Conservation (phyloP, 2,888 invertebrate genomes). For the Dasypolia templi region DNA sequence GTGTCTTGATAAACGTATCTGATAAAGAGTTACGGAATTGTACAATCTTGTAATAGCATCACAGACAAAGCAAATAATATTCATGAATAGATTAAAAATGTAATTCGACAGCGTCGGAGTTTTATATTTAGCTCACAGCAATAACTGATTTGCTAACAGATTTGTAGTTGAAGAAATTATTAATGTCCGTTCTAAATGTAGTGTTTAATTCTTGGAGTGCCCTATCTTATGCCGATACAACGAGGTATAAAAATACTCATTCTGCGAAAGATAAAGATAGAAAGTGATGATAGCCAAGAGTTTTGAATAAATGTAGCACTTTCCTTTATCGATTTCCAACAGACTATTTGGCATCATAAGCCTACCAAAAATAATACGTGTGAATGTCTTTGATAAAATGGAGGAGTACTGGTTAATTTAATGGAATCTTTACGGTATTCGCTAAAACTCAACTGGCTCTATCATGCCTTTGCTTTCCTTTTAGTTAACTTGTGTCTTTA, state of each 20-base stretch:
- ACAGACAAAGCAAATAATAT: conserved; percentile 22
- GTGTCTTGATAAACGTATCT: conserved; percentile 15
- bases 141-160: conserved; percentile 47
- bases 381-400: background rate
- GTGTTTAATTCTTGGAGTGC: conserved; percentile 46
- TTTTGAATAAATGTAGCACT: conserved; percentile 24
- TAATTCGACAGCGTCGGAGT: conserved; percentile 13
- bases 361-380: background rate
- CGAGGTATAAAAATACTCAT: conserved; percentile 25
- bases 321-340: conserved; percentile 16
- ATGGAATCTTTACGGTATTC: background rate
- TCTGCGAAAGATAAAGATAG: conserved; percentile 37
- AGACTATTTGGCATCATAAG: conserved; percentile 2
- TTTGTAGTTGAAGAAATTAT: conserved; percentile 50
- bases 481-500: background rate
- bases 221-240: conserved; percentile 37
- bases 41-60: background rate
- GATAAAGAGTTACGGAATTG: background rate
- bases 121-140: conserved; percentile 54
- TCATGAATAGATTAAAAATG: conserved; percentile 25
- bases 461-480: background rate
- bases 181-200: conserved; percentile 52
- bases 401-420: background rate
- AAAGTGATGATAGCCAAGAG: conserved; percentile 31
- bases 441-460: background rate